Evolutionary conservation across 2,888 invertebrate species (phyloP).

Genomic region (Orthosia cruda): DNA sequence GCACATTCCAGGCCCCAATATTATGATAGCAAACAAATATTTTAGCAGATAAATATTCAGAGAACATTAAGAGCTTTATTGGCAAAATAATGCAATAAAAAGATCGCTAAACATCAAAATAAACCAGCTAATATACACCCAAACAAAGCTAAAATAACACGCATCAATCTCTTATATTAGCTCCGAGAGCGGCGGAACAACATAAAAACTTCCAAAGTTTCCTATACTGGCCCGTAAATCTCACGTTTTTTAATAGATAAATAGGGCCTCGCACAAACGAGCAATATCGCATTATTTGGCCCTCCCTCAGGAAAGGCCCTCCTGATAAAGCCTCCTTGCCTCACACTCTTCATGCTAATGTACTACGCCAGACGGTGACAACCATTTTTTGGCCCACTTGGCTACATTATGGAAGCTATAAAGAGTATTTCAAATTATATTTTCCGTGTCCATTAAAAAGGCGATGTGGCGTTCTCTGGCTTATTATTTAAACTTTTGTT

Average conservation of each 20-base stretch:
- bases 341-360: constrained; percentile 91
- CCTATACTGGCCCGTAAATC: constrained; percentile 89
- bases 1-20: constrained; percentile 9
- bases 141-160: constrained; percentile 83
- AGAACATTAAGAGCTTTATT: constrained; percentile 51
- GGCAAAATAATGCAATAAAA: constrained; percentile 59
- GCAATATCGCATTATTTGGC: constrained; percentile 92
- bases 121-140: constrained; percentile 73
- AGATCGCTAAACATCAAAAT: constrained; percentile 69
- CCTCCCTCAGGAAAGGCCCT: constrained; percentile 92
- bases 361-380: constrained; percentile 91
- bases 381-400: constrained; percentile 92
- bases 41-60: constrained; percentile 12
- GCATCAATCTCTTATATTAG: constrained; percentile 90
- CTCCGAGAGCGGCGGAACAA: constrained; percentile 85
- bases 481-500: constrained; percentile 82
- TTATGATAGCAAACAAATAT: constrained; percentile 30
- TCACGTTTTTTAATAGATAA: constrained; percentile 92
- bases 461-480: constrained; percentile 84
- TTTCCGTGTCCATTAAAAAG: constrained; percentile 90
- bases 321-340: constrained; percentile 91
- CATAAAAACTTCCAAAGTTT: constrained; percentile 90
- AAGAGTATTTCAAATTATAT: constrained; percentile 92
- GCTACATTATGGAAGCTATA: constrained; percentile 90
- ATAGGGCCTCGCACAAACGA: constrained; percentile 92